Conservation (phyloP, 2,113 vertebrate genomes). For the Notiomystis cincta region DNA sequence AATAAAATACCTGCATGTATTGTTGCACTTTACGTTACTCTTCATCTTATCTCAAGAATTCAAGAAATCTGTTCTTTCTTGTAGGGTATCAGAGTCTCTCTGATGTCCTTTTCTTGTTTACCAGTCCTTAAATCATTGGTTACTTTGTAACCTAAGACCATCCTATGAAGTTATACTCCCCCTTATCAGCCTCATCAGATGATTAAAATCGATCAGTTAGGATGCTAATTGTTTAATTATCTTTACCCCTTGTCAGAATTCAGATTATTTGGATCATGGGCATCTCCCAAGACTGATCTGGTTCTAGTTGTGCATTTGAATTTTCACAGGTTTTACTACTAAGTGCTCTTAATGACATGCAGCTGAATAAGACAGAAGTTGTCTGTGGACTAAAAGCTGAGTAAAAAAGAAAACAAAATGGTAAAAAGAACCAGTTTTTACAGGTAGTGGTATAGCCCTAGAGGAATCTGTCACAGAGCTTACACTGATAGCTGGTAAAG, state of each 20-base stretch:
- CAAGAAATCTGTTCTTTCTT: neutral
- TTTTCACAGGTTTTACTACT: neutral
- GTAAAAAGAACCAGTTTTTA: neutral
- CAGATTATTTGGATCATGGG: neutral
- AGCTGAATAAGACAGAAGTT: neutral
- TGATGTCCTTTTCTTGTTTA: neutral
- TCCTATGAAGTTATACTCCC: neutral
- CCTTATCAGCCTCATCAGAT: neutral
- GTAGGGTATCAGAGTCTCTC: fast-evolving
- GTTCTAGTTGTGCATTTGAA: neutral
- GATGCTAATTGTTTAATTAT: neutral
- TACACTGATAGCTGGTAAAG: neutral
- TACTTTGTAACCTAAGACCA: neutral
- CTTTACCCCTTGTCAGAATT: neutral
- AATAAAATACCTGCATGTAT: neutral
- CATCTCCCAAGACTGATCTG: neutral
- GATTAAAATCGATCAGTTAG: neutral
- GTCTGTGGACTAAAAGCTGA: neutral
- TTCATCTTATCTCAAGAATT: neutral
- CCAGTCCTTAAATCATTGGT: neutral
- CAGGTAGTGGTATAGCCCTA: neutral
- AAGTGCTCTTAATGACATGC: neutral
- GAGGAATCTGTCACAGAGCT: neutral
- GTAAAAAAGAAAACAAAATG: neutral
- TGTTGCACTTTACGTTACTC: neutral